Percentiles rank a stretch among this genome's conserved stretches.
Evolutionary conservation across 2,113 vertebrate genomes (phyloP).

Genomic region (Nicator chloris): DNA sequence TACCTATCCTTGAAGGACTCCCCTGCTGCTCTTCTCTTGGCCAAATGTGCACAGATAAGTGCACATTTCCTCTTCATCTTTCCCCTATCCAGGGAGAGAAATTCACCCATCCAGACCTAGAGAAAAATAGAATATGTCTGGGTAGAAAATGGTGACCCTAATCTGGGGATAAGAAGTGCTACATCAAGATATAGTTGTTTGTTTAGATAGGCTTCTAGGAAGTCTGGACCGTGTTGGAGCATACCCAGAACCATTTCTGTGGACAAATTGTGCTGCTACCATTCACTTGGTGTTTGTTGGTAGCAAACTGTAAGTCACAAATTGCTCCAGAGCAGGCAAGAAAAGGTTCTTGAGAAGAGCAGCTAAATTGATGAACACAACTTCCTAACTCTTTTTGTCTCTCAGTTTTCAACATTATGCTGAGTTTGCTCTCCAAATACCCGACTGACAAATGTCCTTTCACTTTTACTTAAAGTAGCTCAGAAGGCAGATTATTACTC

Average conservation of each 20-base stretch:
- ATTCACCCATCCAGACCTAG: neutral
- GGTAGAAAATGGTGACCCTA: neutral
- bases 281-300: neutral
- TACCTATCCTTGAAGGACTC: neutral
- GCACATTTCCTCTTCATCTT: neutral
- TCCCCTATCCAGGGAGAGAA: neutral
- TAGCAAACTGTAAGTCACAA: neutral
- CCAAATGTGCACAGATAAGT: neutral
- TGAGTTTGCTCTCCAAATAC: neutral
- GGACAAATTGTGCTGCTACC: neutral
- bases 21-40: neutral
- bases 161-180: neutral
- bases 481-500: neutral
- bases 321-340: neutral
- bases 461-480: neutral
- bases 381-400: neutral
- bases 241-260: neutral
- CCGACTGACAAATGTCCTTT: conserved; percentile 4
- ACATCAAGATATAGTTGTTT: neutral
- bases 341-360: neutral
- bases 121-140: neutral
- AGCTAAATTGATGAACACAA: neutral
- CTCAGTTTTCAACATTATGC: neutral
- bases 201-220: neutral
- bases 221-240: neutral